Conservation (phyloP, 2,888 invertebrate genomes). For the Limnephilus rhombicus region DNA sequence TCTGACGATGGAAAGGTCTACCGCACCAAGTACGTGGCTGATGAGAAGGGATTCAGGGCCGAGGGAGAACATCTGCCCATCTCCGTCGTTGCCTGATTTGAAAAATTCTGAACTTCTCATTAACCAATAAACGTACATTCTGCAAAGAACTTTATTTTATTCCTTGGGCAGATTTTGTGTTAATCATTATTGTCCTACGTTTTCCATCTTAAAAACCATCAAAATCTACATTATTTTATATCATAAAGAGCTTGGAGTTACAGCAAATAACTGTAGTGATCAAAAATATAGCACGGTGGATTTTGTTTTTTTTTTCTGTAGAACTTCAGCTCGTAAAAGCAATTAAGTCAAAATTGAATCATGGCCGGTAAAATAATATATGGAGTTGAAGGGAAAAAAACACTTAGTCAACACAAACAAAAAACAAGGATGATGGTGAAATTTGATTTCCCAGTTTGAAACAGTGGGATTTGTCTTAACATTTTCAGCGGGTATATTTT, state of each 20-base stretch:
- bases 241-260: not conserved
- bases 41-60: slow-evolving; percentile 60
- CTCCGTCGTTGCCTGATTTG: slow-evolving; percentile 51
- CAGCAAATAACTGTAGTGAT: not conserved
- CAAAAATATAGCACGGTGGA: no score
- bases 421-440: not conserved
- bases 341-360: not conserved
- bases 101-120: not conserved
- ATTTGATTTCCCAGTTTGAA: not conserved
- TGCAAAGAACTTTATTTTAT: no score
- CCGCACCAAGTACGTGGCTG: slow-evolving; percentile 61
- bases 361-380: not conserved
- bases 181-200: not conserved
- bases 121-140: no score
- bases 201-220: not conserved
- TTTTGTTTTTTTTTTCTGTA: no score
- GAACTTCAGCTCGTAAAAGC: not conserved
- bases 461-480: not conserved
- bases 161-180: not conserved
- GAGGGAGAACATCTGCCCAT: slow-evolving; percentile 50
- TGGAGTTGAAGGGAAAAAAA: not conserved
- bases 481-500: not conserved
- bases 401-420: not conserved
- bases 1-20: slow-evolving; percentile 57
- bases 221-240: not conserved